A percentile compares a stretch with the other conserved stretches of the same genome.
Conservation (phyloP, 2,113 vertebrate genomes). For the Ctenodactylus gundi region DNA sequence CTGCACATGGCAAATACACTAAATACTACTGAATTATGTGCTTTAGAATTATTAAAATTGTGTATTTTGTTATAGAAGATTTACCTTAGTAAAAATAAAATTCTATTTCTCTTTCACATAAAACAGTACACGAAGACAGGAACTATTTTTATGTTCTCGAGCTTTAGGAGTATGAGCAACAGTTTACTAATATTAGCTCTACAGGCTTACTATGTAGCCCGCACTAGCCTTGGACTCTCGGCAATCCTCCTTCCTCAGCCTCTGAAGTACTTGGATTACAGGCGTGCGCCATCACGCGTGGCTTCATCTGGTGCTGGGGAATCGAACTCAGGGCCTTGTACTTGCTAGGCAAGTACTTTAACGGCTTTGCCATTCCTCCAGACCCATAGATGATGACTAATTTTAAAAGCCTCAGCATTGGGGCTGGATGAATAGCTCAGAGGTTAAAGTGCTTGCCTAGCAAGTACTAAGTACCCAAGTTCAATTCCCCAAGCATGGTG, state of each 20-base stretch:
- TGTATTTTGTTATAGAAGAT: neutral
- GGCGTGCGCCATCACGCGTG: too few species aligned
- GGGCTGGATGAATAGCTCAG: too few species aligned
- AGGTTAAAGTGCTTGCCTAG: too few species aligned
- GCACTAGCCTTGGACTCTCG: too few species aligned
- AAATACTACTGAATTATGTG: neutral
- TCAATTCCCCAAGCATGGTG: too few species aligned
- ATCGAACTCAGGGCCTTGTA: neutral
- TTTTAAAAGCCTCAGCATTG: too few species aligned
- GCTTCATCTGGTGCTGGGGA: too few species aligned
- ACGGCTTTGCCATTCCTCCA: too few species aligned
- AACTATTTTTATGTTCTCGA: neutral
- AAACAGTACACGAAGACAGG: neutral
- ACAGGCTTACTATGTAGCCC: neutral
- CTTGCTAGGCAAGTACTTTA: neutral
- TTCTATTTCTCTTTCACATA: neutral
- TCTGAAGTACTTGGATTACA: too few species aligned
- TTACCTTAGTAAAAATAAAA: constrained; percentile 21
- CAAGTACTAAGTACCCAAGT: too few species aligned
- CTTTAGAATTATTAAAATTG: neutral
- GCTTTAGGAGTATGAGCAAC: neutral
- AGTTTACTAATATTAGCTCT: neutral
- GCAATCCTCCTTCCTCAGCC: too few species aligned
- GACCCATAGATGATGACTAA: too few species aligned
- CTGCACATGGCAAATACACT: neutral